Conservation (phyloP, 2,113 vertebrate species). For the Natator depressus region DNA sequence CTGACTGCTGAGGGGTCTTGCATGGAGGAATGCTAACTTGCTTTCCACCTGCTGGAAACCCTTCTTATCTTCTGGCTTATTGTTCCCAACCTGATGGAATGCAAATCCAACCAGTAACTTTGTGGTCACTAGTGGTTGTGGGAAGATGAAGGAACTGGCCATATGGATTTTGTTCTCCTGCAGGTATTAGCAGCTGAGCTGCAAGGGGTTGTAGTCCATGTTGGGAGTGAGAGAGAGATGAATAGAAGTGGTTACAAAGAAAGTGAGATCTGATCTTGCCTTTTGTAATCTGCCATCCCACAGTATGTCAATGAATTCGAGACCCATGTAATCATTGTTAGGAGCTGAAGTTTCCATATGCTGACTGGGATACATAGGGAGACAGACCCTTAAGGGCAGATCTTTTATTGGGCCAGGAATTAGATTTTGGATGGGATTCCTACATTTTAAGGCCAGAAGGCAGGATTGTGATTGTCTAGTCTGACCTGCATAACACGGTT, state of each 20-base stretch:
- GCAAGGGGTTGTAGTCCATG: background rate
- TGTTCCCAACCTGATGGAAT: background rate
- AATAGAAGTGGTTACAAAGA: background rate
- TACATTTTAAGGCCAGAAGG: background rate
- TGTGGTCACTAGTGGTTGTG: background rate
- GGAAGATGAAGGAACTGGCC: background rate
- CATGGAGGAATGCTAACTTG: background rate
- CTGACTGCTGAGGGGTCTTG: background rate
- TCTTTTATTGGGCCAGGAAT: background rate
- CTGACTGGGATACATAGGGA: background rate
- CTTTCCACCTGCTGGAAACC: rapidly evolving
- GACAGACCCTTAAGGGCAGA: background rate
- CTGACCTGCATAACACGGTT: background rate
- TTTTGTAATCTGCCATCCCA: rapidly evolving
- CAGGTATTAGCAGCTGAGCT: rapidly evolving
- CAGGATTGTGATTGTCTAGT: background rate
- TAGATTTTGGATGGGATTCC: background rate
- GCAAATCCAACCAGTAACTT: background rate
- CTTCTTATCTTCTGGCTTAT: rapidly evolving
- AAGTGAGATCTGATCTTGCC: background rate
- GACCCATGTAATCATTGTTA: no score
- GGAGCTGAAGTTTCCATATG: background rate
- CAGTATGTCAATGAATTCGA: background rate
- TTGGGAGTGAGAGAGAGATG: background rate
- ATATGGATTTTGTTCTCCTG: background rate